These are phyloP conservation scores for Poliocrania exsul DNA, from an alignment of 2,797 vertebrate species.

Conservation along the genomic window DNA sequence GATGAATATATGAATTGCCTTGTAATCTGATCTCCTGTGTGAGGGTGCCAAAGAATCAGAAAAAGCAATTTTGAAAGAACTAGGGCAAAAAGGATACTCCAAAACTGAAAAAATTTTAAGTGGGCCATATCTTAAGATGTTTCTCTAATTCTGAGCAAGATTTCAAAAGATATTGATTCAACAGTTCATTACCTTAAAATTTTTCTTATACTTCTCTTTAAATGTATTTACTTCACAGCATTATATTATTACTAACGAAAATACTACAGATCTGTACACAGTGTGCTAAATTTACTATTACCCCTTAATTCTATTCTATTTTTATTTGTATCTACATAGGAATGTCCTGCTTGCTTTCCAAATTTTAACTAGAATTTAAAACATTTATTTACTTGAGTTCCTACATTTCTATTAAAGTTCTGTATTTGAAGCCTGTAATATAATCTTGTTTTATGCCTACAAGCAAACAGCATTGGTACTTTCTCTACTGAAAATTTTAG, in stretches of 20 bases:
- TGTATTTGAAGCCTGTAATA: neutral
- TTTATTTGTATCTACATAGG: neutral
- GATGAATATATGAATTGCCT: neutral
- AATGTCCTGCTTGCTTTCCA: neutral
- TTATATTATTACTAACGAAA: neutral
- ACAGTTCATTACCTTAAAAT: neutral
- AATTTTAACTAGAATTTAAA: neutral
- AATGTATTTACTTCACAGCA: neutral
- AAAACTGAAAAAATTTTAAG: neutral
- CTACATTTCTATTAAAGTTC: neutral
- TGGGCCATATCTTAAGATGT: neutral
- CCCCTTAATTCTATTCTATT: neutral
- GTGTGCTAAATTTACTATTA: neutral
- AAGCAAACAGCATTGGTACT: neutral
- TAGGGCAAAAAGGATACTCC: neutral
- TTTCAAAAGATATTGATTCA: neutral
- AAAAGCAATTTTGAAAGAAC: neutral
- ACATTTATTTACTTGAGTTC: neutral
- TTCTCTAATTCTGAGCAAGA: neutral
- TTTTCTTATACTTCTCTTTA: neutral
- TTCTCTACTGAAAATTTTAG: neutral
- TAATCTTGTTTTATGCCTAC: neutral
- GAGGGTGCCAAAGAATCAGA: neutral
- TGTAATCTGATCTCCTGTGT: neutral
- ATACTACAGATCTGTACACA: neutral